Base-by-base conservation (phyloP, 1,140 invertebrate species). In the Brachionus sp. region DNA sequence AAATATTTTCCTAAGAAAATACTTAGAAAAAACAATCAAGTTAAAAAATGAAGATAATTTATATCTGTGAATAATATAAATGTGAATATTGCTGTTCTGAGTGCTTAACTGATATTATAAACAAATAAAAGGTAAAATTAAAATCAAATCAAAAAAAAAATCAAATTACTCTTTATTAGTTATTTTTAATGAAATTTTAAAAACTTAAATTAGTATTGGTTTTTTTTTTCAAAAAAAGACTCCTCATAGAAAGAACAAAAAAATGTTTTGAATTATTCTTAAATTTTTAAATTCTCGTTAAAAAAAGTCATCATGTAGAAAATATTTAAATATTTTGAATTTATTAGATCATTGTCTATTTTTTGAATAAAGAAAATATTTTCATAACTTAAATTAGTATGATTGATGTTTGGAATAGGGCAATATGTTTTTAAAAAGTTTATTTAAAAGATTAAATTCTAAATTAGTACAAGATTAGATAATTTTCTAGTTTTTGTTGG, bases 381-480 rank as follows among this genome's bases (percentile, higher is more conserved):
- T 57, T 57, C 9, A 7, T 19, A 57, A 7, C 50, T 2, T 7
- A 57, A 57, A 57, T 57, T 6, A 57, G n/a, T 23, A 57, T 57
- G 19, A 57, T 57, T 57, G 50, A 57, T 57, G 19, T 57, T 57
- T 57, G 50, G 29, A 66, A 66, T 66, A 66, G 64, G 13, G 44
- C 10, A 50, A 16, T 50, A 16, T 50, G 3, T 57, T 57, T 25
- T 57, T 57, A 29, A 29, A n/a, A 57, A 66, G 64, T 66, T 66
- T 66, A 66, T 66, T 66, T 66, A 66, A 66, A 66, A 33, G 64
- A 66, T 33, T 66, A 33, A 37, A 33, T 66, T 66, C 25, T 66
- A 66, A 66, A 33, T 66, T 66, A 66, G 64, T 66, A 66, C 0
- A 66, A 33, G 64, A 66, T 66, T 66, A 66, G 64, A 66, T 66